Percentiles rank a stretch among this genome's conserved stretches.
Conservation (phyloP, 1,140 invertebrate genomes). For the Euborellia annulipes region DNA sequence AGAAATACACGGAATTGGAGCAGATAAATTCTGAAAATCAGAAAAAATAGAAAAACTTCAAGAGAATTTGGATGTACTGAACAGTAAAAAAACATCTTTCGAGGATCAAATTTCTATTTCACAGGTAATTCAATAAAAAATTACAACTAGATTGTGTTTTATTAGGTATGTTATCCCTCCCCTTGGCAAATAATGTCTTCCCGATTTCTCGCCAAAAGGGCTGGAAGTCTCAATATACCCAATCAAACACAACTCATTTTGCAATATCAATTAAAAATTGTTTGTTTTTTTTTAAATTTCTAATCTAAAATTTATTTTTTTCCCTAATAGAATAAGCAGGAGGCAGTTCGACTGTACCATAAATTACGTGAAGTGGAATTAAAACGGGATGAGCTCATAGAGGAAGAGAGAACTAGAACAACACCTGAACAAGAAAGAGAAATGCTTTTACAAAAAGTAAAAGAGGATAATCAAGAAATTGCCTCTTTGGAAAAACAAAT, state of each 20-base stretch:
- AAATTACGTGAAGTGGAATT: conserved; percentile 49
- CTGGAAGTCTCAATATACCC: background rate
- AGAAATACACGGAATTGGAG: conserved; percentile 36
- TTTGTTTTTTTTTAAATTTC: conserved; percentile 3
- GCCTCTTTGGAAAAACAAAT: conserved; percentile 57
- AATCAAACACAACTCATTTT: background rate
- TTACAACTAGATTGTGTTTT: no score
- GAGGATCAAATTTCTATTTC: conserved; percentile 56
- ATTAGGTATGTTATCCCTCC: no score
- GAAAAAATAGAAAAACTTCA: conserved; percentile 42
- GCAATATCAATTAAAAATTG: background rate
- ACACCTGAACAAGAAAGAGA: conserved; percentile 62
- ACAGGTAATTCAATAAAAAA: conserved; percentile 23
- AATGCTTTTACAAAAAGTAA: conserved; percentile 54
- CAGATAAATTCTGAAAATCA: conserved; percentile 34
- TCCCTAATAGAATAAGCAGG: conserved; percentile 47
- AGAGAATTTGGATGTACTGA: conserved; percentile 42
- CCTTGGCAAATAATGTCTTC: conserved; percentile 6
- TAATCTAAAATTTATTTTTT: background rate
- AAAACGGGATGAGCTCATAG: conserved; percentile 44
- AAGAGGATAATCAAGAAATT: conserved; percentile 66
- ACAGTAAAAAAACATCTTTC: conserved; percentile 43
- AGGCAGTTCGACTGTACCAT: conserved; percentile 51
- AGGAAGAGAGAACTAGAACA: conserved; percentile 49
- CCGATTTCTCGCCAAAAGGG: background rate